A percentile compares a stretch with the other conserved stretches of the same genome.
Conservation (phyloP, 53 echinoderm and acorn worm species). For the Echinometra lucunter region DNA sequence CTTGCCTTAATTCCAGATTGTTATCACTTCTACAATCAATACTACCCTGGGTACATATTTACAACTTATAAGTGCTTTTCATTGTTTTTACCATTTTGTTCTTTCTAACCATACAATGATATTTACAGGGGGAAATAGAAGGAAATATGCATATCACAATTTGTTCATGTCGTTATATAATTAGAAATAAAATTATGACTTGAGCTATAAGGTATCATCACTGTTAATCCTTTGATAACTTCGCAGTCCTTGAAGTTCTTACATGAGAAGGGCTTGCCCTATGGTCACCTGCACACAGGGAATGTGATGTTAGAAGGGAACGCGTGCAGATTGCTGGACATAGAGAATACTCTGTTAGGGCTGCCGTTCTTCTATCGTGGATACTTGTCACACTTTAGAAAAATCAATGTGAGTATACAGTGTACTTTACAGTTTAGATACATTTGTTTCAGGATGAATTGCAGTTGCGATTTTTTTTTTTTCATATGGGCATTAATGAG, state of each 20-base stretch:
- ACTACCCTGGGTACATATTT: no score
- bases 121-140: no score
- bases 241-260: slow-evolving; percentile 89
- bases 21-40: no score
- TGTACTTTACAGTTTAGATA: not conserved
- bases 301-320: slow-evolving; percentile 96
- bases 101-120: no score
- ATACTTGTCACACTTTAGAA: slow-evolving; percentile 89
- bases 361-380: slow-evolving; percentile 88
- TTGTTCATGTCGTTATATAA: not conserved
- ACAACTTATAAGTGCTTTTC: no score
- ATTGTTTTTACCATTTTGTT: no score
- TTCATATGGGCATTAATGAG: no score
- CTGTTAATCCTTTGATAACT: not conserved
- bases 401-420: slow-evolving; percentile 88
- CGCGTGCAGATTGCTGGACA: slow-evolving; percentile 88
- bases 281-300: slow-evolving; percentile 94
- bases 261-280: slow-evolving; percentile 94
- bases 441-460: no score
- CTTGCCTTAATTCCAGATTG: no score
- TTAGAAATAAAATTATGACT: no score
- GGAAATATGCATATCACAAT: not conserved
- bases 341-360: slow-evolving; percentile 93
- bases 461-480: no score
- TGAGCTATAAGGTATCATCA: no score